These are phyloP conservation scores for Mus caroli DNA, from an alignment of 2,797 vertebrate species.

Conservation along the genomic window DNA sequence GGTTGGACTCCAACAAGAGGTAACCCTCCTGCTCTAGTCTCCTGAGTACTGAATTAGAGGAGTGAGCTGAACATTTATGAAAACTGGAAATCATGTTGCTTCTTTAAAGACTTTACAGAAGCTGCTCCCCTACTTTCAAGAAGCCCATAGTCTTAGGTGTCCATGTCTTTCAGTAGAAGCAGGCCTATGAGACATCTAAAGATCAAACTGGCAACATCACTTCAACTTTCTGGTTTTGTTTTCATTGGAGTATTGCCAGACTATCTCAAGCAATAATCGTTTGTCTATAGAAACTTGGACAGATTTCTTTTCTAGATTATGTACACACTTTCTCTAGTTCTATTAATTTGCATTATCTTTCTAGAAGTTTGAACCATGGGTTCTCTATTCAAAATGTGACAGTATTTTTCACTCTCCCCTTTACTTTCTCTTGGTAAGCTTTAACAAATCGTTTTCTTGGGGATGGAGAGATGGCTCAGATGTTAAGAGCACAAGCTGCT, in stretches of 20 bases:
- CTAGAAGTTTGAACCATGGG: slow-evolving; percentile 18
- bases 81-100: slow-evolving; percentile 39
- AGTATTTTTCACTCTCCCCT: neutral
- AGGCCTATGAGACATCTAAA: slow-evolving; percentile 11
- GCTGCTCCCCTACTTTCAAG: slow-evolving; percentile 40
- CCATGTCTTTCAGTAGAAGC: slow-evolving; percentile 21
- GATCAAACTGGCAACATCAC: neutral
- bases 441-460: neutral
- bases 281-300: slow-evolving; percentile 40
- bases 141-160: slow-evolving; percentile 45
- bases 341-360: slow-evolving; percentile 54
- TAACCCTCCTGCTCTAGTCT: neutral
- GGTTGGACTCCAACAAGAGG: neutral
- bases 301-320: slow-evolving; percentile 64
- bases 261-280: slow-evolving; percentile 20
- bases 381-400: slow-evolving; percentile 64
- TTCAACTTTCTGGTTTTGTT: slow-evolving; percentile 62
- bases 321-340: slow-evolving; percentile 43
- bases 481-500: neutral
- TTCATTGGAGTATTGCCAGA: neutral
- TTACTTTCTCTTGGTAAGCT: slow-evolving; percentile 34
- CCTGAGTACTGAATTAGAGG: neutral
- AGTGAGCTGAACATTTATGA: neutral
- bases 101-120: slow-evolving; percentile 19
- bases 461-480: neutral